Evolutionary conservation across 2,888 invertebrate genomes (phyloP).

Genomic region (Gerris lacustris): DNA sequence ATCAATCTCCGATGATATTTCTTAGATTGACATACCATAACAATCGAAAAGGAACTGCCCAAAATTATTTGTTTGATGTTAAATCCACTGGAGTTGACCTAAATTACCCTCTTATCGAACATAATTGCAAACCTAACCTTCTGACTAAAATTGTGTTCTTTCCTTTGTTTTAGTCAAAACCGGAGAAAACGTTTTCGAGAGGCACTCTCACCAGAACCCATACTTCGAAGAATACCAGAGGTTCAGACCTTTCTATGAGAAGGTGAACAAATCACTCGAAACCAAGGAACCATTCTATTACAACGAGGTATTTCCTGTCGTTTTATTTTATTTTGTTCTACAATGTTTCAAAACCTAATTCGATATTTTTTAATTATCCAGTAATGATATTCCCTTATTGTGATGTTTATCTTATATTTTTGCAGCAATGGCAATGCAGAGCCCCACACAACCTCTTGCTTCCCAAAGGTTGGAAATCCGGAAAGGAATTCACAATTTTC

Average conservation of each 20-base stretch:
- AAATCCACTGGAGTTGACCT: background rate
- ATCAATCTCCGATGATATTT: no score
- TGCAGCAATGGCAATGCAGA: slow-evolving; percentile 38
- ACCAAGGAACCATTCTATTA: slow-evolving; percentile 39
- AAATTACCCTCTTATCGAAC: background rate
- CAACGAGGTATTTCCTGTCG: slow-evolving; percentile 32
- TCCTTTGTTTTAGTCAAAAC: slow-evolving; percentile 37
- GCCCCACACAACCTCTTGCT: slow-evolving; percentile 59
- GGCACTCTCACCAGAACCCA: slow-evolving; percentile 54
- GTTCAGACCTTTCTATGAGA: slow-evolving; percentile 50
- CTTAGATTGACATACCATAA: background rate
- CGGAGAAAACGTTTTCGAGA: slow-evolving; percentile 54
- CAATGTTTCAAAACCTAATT: no score
- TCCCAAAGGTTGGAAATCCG: slow-evolving; percentile 56
- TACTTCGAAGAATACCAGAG: slow-evolving; percentile 52
- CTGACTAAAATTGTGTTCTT: no score
- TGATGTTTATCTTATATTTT: background rate
- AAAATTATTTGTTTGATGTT: background rate
- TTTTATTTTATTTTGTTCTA: no score
- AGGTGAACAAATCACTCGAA: slow-evolving; percentile 46
- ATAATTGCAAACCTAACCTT: no score
- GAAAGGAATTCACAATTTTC: slow-evolving; percentile 52
- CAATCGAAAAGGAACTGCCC: background rate
- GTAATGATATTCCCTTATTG: no score
- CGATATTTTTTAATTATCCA: no score